A percentile compares a stretch with the other conserved stretches of the same genome.
These are phyloP conservation scores for Calypte anna DNA, from an alignment of 2,113 vertebrate species.

Conservation along the genomic window DNA sequence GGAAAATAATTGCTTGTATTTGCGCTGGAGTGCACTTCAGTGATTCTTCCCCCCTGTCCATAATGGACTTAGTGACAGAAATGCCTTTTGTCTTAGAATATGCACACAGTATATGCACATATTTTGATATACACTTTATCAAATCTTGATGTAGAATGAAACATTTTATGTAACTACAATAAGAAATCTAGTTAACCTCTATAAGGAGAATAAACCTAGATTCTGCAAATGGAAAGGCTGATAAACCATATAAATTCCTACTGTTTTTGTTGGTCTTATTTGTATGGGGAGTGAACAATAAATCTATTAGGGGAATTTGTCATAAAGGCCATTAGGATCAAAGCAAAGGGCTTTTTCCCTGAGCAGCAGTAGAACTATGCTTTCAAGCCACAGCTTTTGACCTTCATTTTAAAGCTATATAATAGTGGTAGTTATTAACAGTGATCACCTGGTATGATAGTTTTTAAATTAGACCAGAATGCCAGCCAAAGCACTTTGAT, in stretches of 20 bases:
- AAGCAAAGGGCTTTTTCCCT: background rate
- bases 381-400: constrained; percentile 60
- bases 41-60: background rate
- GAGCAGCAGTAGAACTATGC: background rate
- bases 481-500: constrained; percentile 52
- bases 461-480: constrained; percentile 74
- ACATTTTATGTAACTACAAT: background rate
- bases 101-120: fast-evolving
- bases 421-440: constrained; percentile 63
- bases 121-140: background rate
- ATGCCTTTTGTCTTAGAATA: background rate
- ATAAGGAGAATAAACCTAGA: background rate
- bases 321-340: background rate
- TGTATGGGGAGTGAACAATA: background rate
- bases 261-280: background rate
- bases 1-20: background rate
- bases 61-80: background rate
- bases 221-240: background rate
- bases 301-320: background rate
- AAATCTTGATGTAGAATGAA: background rate
- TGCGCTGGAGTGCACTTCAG: background rate
- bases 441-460: constrained; percentile 64
- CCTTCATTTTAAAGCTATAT: constrained; percentile 63
- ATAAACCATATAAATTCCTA: background rate
- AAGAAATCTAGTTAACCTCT: background rate